Evolutionary conservation across 2,797 vertebrate genomes (phyloP), one percentile per base, ranked within the genome.

Genomic region (Phoxinus dragarum): DNA sequence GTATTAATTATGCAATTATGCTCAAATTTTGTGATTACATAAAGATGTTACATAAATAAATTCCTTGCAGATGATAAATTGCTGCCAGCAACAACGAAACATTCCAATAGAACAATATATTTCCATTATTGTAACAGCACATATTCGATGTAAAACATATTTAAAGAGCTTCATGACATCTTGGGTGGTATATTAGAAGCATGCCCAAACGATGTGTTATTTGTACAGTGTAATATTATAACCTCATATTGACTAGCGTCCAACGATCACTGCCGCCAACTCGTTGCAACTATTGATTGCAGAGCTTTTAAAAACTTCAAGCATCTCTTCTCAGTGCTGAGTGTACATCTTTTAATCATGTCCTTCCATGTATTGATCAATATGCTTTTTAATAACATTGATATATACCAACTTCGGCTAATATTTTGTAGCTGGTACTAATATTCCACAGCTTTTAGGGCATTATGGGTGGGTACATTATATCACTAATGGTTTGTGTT

Each of bases 11-110:
- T 54, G 54, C 16, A 49, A 17, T 49, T 49, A 17, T 17, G 14
- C 19, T 8, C 3, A 52, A 3, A 21, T 36, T 1, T 6, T 91
- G 91, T 90, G 90, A 88, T 91, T 91, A 16, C 17, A 66, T 8
- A 90, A 90, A 89, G 89, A 91, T 92, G 92, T 91, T 91, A 89
- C 88, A 92, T 92, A 92, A 91, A 59, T 59, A 59, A n/a, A n/a
- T n/a, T n/a, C 87, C 82, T 88, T 89, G 16, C 82, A 72, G 82
- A 69, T 54, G 8, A 78, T 1, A 84, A 78, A 86, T 84, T 91
- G 90, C 91, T 89, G 91, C 80, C 64, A 61, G 34, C 31, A 89
- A 85, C 90, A 85, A 90, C 80, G 89, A 11, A 88, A 85, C 78
- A 89, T 81, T 89, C 86, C 86, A 86, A 87, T 93, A 90, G 88